Base-by-base conservation (phyloP, 1,140 invertebrate species). In the Scaptomyza pallida region DNA sequence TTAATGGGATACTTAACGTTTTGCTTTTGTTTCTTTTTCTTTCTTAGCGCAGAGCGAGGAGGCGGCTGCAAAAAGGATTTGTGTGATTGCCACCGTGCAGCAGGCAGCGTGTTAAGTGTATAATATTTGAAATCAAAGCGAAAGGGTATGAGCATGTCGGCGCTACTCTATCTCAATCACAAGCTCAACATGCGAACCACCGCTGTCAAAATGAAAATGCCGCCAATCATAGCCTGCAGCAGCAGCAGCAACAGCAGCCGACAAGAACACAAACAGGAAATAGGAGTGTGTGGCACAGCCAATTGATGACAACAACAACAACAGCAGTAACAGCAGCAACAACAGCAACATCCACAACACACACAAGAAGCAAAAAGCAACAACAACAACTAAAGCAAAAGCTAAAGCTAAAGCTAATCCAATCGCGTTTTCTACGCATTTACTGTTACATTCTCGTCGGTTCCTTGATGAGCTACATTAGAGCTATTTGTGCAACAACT, bases 61-160 rank as follows among this genome's bases (percentile, higher is more conserved):
- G 15, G 41, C 17, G 45, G 45, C 26, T 30, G 26, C n/a, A 10
- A 26, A 30, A 8, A 19, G n/a, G 21, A 21, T 43, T 15, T 15
- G 19, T n/a, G 37, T 43, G 37, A 15, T 44, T 44, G 17, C 12
- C 26, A 30, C 26, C 3, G 65, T 61, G 80, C 60, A 45, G 57
- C 55, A 55, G 60, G 47, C 47, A 77, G 54, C 57, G 67, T 45
- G 77, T 75, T 73, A 71, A 65, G 69, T 83, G 77, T 89, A 90
- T 89, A 90, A 90, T 90, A 90, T 90, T 90, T 90, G 89, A 90
- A 90, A 90, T 90, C 89, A 90, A 89, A 90, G 85, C 85, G 71
- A 65, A 73, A 78, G 78, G 75, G 65, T 80, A 78, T 74, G 62
- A 76, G 70, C 67, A 80, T 90, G 89, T 72, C 77, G 61, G 59